phyloP scores from a whole-genome alignment of 2,113 vertebrate genomes.

The Phaethornis superciliosus region DNA sequence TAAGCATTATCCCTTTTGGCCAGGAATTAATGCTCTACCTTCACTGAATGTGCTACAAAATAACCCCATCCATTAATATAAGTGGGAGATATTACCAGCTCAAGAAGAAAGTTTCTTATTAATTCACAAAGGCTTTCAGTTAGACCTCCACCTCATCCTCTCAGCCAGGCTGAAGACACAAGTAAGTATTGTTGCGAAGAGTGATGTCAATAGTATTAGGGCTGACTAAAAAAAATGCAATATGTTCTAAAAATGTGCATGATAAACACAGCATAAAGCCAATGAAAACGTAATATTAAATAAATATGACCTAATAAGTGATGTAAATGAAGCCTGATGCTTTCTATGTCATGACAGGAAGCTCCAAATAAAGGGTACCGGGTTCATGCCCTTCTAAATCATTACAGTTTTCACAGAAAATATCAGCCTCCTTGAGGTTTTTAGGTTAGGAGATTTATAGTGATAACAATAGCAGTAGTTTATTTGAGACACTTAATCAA shows the following conservation, averaged over 20 bases:
- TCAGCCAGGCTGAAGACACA: background rate
- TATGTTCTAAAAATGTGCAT: background rate
- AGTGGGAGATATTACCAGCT: background rate
- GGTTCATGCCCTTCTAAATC: slow-evolving; percentile 18
- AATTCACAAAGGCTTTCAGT: background rate
- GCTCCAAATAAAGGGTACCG: slow-evolving; percentile 2
- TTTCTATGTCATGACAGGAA: slow-evolving; percentile 27
- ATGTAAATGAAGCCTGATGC: background rate
- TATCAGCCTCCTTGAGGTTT: background rate
- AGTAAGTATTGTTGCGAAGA: background rate
- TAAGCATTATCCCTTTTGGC: background rate
- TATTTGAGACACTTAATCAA: slow-evolving; percentile 67
- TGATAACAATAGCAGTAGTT: slow-evolving; percentile 63
- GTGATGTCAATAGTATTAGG: background rate
- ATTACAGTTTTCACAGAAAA: slow-evolving; percentile 28
- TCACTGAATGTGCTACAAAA: background rate
- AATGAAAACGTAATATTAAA: slow-evolving; percentile 28
- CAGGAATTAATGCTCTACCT: background rate
- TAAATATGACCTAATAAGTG: slow-evolving; percentile 12
- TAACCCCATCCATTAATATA: background rate
- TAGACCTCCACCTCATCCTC: background rate
- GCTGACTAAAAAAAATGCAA: background rate
- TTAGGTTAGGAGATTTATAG: slow-evolving; percentile 22
- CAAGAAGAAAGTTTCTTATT: background rate
- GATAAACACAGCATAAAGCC: background rate